Percentiles rank a stretch among this genome's conserved stretches.
Conservation (phyloP, 2,113 vertebrate genomes). For the Trematocara stigmaticum region DNA sequence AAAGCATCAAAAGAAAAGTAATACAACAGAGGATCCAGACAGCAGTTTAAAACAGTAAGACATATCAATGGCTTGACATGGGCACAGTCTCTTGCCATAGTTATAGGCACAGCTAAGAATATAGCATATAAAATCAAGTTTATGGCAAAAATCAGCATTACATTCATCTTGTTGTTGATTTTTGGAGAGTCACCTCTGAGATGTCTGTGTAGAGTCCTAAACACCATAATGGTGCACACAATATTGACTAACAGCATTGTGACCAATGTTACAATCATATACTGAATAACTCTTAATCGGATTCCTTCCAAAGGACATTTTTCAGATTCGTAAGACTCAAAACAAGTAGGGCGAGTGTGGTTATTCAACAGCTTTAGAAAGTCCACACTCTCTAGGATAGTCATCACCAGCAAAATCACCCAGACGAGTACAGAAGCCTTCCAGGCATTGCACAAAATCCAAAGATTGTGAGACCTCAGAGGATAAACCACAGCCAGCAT, state of each 20-base stretch:
- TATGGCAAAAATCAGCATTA: slow-evolving; percentile 56
- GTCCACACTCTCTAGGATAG: not conserved
- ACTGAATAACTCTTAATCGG: slow-evolving; percentile 23
- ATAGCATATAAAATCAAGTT: slow-evolving; percentile 52
- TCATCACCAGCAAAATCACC: not conserved
- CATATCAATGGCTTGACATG: not conserved
- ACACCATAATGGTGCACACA: slow-evolving; percentile 46
- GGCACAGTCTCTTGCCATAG: fast-evolving
- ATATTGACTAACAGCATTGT: slow-evolving; percentile 48
- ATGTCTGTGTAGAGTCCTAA: slow-evolving; percentile 3
- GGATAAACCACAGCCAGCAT: not conserved
- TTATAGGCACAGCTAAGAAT: slow-evolving; percentile 36
- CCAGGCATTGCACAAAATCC: not conserved
- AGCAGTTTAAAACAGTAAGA: slow-evolving; percentile 55
- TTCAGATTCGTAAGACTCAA: not conserved
- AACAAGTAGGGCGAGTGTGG: not conserved
- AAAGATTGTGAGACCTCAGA: not conserved
- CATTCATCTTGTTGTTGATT: slow-evolving; percentile 48
- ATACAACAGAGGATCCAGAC: slow-evolving; percentile 60
- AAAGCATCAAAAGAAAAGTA: slow-evolving; percentile 65
- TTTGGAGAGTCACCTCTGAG: not conserved
- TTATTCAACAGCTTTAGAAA: not conserved
- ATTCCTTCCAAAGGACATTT: not conserved
- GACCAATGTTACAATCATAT: slow-evolving; percentile 17
- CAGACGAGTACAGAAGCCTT: not conserved